Conservation (phyloP, 2,113 vertebrate genomes). For the Hippocampus guttulatus region DNA sequence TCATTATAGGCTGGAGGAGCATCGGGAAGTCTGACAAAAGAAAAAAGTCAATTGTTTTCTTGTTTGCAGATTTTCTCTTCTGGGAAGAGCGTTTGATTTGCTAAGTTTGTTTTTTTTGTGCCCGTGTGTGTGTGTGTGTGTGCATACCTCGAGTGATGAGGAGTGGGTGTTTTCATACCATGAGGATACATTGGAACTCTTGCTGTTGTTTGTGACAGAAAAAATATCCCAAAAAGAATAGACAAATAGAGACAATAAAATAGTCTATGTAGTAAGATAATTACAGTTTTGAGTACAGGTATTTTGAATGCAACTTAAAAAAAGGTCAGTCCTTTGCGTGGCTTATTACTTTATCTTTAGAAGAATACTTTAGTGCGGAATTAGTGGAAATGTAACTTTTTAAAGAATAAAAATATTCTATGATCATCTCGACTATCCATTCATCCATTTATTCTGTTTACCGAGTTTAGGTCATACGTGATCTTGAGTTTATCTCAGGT, state of each 20-base stretch:
- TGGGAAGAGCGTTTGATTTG: slow-evolving; percentile 47
- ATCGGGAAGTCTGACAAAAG: slow-evolving; percentile 22
- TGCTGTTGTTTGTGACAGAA: slow-evolving; percentile 31
- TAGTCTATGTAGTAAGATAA: neutral
- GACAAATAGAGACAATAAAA: slow-evolving; percentile 14
- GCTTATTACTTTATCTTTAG: neutral
- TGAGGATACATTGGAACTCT: slow-evolving; percentile 38
- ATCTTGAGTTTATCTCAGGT: neutral
- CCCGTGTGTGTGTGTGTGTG: slow-evolving; percentile 31
- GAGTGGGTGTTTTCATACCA: slow-evolving; percentile 32
- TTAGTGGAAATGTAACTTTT: neutral
- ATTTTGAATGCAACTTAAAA: neutral
- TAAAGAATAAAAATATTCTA: neutral
- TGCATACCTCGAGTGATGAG: slow-evolving; percentile 1
- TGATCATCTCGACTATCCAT: neutral
- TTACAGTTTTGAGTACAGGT: neutral
- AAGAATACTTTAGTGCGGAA: neutral
- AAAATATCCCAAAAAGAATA: slow-evolving; percentile 12
- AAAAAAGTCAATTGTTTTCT: slow-evolving; percentile 43
- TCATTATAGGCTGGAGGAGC: slow-evolving; percentile 5
- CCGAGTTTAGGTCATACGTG: neutral
- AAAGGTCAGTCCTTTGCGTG: neutral
- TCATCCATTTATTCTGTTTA: neutral
- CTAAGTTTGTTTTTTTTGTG: slow-evolving; percentile 45
- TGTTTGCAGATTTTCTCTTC: slow-evolving; percentile 49